Conservation (phyloP, 2,797 vertebrate species). For the Sciurus carolinensis region DNA sequence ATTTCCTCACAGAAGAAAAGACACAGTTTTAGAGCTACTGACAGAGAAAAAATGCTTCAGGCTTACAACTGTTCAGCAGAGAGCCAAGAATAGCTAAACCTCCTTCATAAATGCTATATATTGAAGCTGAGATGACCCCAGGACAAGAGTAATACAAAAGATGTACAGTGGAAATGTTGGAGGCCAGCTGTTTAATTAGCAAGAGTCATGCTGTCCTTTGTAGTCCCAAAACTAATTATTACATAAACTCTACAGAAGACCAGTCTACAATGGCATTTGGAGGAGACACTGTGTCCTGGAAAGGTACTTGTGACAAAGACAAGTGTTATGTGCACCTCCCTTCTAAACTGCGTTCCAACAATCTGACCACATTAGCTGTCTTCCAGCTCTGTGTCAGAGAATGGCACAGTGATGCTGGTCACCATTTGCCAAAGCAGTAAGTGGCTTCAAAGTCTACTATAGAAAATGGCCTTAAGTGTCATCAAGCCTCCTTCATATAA, state of each 20-base stretch:
- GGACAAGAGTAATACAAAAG: background rate
- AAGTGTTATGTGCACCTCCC: rapidly evolving
- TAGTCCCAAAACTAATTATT: constrained; percentile 3
- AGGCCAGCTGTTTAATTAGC: background rate
- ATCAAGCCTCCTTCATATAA: background rate
- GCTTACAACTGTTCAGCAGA: background rate
- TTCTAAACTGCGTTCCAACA: background rate
- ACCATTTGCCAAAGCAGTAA: background rate
- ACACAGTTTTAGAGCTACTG: background rate
- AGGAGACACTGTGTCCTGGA: background rate
- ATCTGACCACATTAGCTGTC: background rate
- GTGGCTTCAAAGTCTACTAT: background rate
- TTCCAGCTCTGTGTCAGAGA: background rate
- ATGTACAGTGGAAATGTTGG: background rate
- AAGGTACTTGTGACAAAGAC: background rate
- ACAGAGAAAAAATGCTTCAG: background rate
- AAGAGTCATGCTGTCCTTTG: background rate
- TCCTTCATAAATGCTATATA: background rate
- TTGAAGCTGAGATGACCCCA: background rate
- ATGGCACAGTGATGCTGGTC: rapidly evolving
- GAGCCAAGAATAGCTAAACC: background rate
- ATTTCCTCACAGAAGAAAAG: background rate
- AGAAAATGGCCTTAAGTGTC: background rate
- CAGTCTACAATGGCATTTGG: background rate
- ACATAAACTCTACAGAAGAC: background rate